Evolutionary conservation across 2,113 vertebrate genomes (phyloP).

Genomic region (Otis tarda): DNA sequence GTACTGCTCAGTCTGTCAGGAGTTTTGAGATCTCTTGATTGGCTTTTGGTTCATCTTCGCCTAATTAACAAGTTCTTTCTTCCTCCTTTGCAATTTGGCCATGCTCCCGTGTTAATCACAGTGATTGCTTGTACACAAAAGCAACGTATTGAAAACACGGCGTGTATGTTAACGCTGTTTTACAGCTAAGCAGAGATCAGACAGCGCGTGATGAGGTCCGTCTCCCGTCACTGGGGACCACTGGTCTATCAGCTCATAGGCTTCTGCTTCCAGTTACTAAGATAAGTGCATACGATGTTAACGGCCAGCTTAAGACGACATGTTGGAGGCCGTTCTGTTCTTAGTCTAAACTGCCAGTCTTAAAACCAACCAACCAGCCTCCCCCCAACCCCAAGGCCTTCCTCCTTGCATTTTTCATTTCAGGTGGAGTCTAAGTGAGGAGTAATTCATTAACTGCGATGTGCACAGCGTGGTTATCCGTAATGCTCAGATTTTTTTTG

Average conservation of each 20-base stretch:
- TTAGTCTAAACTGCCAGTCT: neutral
- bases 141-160: neutral
- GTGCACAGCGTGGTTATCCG: rapidly evolving
- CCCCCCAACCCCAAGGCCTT: neutral
- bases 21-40: neutral
- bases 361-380: neutral
- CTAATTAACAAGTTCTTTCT: neutral
- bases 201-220: neutral
- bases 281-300: neutral
- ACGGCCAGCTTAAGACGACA: neutral
- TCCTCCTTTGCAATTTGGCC: neutral
- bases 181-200: neutral
- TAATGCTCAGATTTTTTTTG: neutral
- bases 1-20: neutral
- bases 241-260: neutral
- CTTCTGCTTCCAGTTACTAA: neutral
- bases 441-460: neutral
- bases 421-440: neutral
- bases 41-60: neutral
- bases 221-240: neutral
- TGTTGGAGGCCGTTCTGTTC: neutral
- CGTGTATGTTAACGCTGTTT: neutral
- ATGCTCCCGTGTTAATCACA: neutral
- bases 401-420: neutral
- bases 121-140: neutral